These are phyloP conservation scores for Nixonia krombeini DNA, from an alignment of 1,140 invertebrate species.

Conservation along the genomic window DNA sequence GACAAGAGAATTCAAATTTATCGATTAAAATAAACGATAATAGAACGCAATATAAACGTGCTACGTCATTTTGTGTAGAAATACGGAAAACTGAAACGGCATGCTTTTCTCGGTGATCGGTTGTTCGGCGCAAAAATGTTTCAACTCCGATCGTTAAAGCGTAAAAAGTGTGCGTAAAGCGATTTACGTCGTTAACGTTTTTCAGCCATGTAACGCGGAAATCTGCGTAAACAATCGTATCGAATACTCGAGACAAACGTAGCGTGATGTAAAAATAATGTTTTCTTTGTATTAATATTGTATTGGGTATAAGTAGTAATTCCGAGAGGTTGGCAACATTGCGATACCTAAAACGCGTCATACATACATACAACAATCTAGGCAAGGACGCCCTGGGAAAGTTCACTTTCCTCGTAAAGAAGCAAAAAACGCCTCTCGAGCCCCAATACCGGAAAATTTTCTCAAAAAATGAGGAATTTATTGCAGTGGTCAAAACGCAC, in stretches of 20 bases:
- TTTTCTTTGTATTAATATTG: conserved; percentile 1
- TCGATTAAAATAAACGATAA: too few species aligned
- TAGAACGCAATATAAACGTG: too few species aligned
- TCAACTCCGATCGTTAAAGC: too few species aligned
- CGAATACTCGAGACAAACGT: not conserved
- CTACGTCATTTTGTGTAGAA: too few species aligned
- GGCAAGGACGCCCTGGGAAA: conserved; percentile 45
- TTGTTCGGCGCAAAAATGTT: too few species aligned
- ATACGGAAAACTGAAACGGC: too few species aligned
- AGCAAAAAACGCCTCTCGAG: conserved; percentile 13
- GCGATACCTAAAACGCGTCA: conserved; percentile 34
- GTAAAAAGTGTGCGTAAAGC: too few species aligned
- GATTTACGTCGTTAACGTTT: too few species aligned
- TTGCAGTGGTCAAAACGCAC: conserved; percentile 16
- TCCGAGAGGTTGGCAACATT: conserved; percentile 13
- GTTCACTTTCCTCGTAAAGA: conserved; percentile 38
- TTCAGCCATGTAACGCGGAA: too few species aligned
- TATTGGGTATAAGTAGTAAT: conserved; percentile 19
- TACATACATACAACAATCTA: conserved; percentile 18
- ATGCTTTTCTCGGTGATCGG: too few species aligned
- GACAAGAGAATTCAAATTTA: too few species aligned
- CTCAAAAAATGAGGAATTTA: conserved; percentile 27
- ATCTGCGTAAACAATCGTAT: too few species aligned
- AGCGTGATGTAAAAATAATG: not conserved
- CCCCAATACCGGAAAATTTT: conserved; percentile 24